phyloP scores from a whole-genome alignment of 1,140 invertebrate species.

The Acromyrmex charruanus region DNA sequence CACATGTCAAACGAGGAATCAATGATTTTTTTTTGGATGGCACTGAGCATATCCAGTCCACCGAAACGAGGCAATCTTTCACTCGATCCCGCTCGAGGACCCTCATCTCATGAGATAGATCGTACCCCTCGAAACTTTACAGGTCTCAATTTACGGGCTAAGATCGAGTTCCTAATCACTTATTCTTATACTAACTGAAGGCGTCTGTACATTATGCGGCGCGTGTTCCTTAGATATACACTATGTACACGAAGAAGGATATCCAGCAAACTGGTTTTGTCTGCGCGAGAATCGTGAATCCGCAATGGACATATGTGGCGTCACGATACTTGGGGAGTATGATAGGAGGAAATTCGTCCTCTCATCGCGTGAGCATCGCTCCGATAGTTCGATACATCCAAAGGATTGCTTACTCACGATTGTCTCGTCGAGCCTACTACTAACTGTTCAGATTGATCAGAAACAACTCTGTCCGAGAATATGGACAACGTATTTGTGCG shows the following conservation, averaged over 20 bases:
- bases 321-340: constrained; percentile 17
- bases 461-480: constrained; percentile 6
- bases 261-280: constrained; percentile 35
- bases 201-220: constrained; percentile 55
- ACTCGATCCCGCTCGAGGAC: constrained; percentile 34
- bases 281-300: constrained; percentile 7
- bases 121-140: background rate
- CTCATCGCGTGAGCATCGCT: constrained; percentile 20
- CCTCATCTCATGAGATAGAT: constrained; percentile 11
- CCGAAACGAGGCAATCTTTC: background rate
- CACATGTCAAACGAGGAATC: constrained; percentile 28
- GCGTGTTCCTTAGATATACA: constrained; percentile 66
- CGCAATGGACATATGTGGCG: background rate
- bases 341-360: constrained; percentile 35
- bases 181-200: constrained; percentile 36
- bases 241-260: constrained; percentile 69
- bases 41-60: background rate
- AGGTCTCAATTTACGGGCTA: background rate
- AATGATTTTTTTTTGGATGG: background rate
- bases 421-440: constrained; percentile 39
- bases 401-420: constrained; percentile 43
- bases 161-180: constrained; percentile 28
- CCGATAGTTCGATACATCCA: constrained; percentile 19
- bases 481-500: constrained; percentile 38
- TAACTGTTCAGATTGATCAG: background rate